A percentile compares a stretch with the other conserved stretches of the same genome.
Conservation (phyloP, 2,113 vertebrate species). For the Pterocles orientalis region DNA sequence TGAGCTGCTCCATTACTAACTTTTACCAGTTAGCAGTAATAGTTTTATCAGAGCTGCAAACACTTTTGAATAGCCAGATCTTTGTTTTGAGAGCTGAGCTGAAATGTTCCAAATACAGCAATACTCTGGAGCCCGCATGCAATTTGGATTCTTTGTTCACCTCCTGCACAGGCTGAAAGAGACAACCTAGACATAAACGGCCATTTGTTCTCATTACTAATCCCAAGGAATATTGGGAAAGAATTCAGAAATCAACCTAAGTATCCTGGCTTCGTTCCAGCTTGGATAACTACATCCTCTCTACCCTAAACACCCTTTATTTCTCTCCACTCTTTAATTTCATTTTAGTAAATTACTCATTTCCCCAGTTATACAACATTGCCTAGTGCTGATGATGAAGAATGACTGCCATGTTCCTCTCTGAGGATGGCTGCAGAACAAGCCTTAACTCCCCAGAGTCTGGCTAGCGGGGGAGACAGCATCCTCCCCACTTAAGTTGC, state of each 20-base stretch:
- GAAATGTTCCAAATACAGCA: conserved; percentile 9
- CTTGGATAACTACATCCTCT: conserved; percentile 3
- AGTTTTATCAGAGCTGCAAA: conserved; percentile 64
- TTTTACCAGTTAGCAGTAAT: conserved; percentile 63
- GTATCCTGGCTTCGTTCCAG: not conserved
- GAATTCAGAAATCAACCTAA: conserved; percentile 24
- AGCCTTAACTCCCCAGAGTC: not conserved
- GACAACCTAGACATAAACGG: conserved; percentile 24
- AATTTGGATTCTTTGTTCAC: conserved; percentile 35
- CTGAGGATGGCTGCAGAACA: not conserved
- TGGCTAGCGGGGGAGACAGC: not conserved
- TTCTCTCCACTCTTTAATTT: conserved; percentile 20
- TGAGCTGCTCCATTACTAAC: conserved; percentile 64
- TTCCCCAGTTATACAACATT: conserved; percentile 34
- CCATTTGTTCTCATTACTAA: conserved; percentile 31
- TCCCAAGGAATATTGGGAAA: conserved; percentile 27
- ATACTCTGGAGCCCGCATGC: not conserved
- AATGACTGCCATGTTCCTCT: not conserved
- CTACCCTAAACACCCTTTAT: not conserved
- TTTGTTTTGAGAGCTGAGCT: conserved; percentile 48
- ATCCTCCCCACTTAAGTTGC: not conserved
- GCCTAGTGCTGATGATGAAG: not conserved
- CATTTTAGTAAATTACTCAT: conserved; percentile 29
- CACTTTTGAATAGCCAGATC: conserved; percentile 58
- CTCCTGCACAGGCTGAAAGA: conserved; percentile 11